Evolutionary conservation across 2,888 invertebrate species (phyloP), one percentile per base, ranked within the genome.

Genomic region (Ochropleura leucogaster): DNA sequence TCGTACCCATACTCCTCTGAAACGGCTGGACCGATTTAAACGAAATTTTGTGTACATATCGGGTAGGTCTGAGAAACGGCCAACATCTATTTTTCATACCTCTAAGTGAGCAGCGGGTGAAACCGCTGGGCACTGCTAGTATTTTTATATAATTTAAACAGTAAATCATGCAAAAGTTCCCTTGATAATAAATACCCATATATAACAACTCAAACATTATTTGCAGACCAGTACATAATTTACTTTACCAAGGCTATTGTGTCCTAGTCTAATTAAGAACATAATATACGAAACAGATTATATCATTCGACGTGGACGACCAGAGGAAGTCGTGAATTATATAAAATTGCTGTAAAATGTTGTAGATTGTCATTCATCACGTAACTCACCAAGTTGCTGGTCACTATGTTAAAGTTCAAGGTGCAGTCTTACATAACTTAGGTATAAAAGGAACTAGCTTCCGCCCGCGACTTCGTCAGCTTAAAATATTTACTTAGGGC

Each of bases 271-370:
- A 68, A 82, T 72, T 72, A 75, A 30, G 14, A 79, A 79, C 69
- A 51, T 69, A 4, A 60, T 68, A 67, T 44, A 59, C 12, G 18
- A 62, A n/a, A 62, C 68, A 30, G 57, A 76, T 79, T 83, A 83
- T 73, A 76, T 73, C 20, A 80, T 63, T 71, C 59, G 46, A 72
- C 46, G 62, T 63, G 0, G 20, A 69, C 51, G 30, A 51, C 44
- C 57, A 18, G 49, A 77, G 77, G 84, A 84, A 82, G 77, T 76
- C 57, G 65, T 66, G 12, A n/a, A 81, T 83, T 85, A 83, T 9
- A 49, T 60, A 68, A 74, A 76, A 77, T 83, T 77, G 66, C 63
- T 55, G 64, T 64, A 63, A 80, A 74, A 72, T 63, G 59, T 71
- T 63, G 46, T 68, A 44, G 57, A 75, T 79, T 80, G 46, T 63